Percentiles rank a stretch among this genome's conserved stretches.
Evolutionary conservation across 1,140 invertebrate species (phyloP).

Genomic region (Sarcophaga bullata): DNA sequence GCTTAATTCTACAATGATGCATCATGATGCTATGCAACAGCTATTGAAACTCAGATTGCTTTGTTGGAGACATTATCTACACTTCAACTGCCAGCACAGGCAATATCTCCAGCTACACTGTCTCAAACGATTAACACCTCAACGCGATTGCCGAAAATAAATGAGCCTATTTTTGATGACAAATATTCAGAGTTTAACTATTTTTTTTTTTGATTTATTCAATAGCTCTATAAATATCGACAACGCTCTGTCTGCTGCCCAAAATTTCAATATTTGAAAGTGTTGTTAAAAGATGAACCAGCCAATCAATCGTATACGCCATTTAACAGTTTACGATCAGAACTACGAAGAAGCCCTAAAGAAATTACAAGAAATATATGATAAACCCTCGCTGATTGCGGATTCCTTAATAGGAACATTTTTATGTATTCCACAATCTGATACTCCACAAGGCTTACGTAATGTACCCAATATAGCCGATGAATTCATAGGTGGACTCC

Average conservation of each 20-base stretch:
- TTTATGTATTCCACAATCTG: too few relatives aligned
- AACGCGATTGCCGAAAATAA: too few relatives aligned
- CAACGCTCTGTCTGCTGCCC: background rate
- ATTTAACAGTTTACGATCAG: background rate
- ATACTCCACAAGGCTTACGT: too few relatives aligned
- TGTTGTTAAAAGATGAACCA: background rate
- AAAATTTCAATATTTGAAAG: constrained; percentile 5
- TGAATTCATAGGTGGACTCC: background rate
- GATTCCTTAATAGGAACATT: too few relatives aligned
- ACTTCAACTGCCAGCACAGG: too few relatives aligned
- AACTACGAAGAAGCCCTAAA: background rate
- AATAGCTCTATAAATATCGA: background rate
- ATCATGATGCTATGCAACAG: background rate
- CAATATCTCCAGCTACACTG: too few relatives aligned
- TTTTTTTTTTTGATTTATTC: background rate
- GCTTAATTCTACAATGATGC: background rate
- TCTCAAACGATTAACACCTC: too few relatives aligned
- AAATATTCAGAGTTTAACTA: constrained; percentile 2
- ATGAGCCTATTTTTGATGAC: background rate
- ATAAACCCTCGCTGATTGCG: too few relatives aligned
- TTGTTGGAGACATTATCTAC: background rate
- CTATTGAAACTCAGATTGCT: background rate
- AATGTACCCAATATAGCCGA: background rate
- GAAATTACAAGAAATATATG: background rate
- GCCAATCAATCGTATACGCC: background rate